phyloP scores from a whole-genome alignment of 2,113 vertebrate species.

The Pao palembangensis region DNA sequence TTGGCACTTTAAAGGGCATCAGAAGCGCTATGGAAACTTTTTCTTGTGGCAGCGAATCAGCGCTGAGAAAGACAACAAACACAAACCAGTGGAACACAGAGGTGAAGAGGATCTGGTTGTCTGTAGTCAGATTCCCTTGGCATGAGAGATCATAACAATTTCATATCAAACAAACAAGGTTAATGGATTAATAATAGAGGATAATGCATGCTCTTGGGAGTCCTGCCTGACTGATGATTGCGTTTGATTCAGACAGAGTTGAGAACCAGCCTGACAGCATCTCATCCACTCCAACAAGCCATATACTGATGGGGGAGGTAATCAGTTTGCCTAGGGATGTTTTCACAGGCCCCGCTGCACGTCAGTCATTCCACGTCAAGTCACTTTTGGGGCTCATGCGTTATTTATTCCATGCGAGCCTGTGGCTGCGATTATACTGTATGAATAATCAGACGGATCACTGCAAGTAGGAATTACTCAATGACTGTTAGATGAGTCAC shows the following conservation, averaged over 20 bases:
- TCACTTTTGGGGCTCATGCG: slow-evolving; percentile 21
- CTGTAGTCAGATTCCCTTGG: slow-evolving; percentile 12
- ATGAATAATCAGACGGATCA: slow-evolving; percentile 25
- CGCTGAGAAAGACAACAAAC: slow-evolving; percentile 8
- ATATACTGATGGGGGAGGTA: slow-evolving; percentile 52
- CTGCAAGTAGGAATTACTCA: not conserved
- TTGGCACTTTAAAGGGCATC: too few species aligned
- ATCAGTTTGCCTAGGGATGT: slow-evolving; percentile 61
- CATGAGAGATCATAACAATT: slow-evolving; percentile 61
- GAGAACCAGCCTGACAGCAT: slow-evolving; percentile 59
- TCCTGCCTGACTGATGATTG: slow-evolving; percentile 65
- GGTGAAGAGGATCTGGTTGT: slow-evolving; percentile 10
- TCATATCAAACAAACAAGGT: slow-evolving; percentile 62
- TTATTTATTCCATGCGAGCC: slow-evolving; percentile 36
- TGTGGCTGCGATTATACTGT: slow-evolving; percentile 25
- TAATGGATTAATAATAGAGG: slow-evolving; percentile 65
- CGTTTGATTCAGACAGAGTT: slow-evolving; percentile 61
- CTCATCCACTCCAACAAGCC: slow-evolving; percentile 64
- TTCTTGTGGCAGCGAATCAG: not conserved
- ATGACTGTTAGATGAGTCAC: slow-evolving; percentile 11
- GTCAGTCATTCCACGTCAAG: slow-evolving; percentile 53
- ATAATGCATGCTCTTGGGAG: slow-evolving; percentile 56
- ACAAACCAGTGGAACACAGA: not conserved
- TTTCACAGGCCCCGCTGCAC: slow-evolving; percentile 60
- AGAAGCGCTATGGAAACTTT: too few species aligned